A percentile compares a stretch with the other conserved stretches of the same genome.
phyloP scores from a whole-genome alignment of 2,888 invertebrate species.

The Unio delphinus region DNA sequence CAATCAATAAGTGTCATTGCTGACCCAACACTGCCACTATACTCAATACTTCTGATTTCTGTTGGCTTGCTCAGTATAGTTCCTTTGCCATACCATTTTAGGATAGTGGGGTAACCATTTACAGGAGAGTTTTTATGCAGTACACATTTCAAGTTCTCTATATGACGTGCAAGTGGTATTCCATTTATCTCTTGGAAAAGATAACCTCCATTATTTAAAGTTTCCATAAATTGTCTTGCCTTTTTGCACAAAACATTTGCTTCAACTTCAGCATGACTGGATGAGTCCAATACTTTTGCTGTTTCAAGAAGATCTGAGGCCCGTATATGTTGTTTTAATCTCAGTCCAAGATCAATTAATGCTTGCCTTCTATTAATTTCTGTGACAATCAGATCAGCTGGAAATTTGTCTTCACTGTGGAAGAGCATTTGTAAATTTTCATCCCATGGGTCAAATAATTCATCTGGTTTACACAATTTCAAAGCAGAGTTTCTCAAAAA shows the following conservation, averaged over 20 bases:
- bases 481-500: neutral
- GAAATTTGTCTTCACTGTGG: slow-evolving; percentile 11
- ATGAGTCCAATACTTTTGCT: slow-evolving; percentile 8
- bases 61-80: slow-evolving; percentile 8
- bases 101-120: slow-evolving; percentile 1
- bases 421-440: slow-evolving; percentile 8
- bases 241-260: neutral
- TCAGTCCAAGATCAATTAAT: slow-evolving; percentile 15
- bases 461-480: slow-evolving; percentile 5
- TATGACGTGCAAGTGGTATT: neutral
- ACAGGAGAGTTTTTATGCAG: neutral
- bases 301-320: slow-evolving; percentile 12
- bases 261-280: neutral
- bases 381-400: slow-evolving; percentile 1
- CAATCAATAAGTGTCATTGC: slow-evolving; percentile 12
- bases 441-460: slow-evolving; percentile 22
- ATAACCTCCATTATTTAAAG: neutral
- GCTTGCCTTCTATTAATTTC: neutral
- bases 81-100: slow-evolving; percentile 8
- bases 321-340: slow-evolving; percentile 5
- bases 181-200: neutral
- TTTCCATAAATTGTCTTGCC: neutral
- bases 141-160: slow-evolving; percentile 12
- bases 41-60: slow-evolving; percentile 9
- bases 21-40: slow-evolving; percentile 14